Evolutionary conservation across 2,888 invertebrate species (phyloP).

Genomic region (Apoda limacodes): DNA sequence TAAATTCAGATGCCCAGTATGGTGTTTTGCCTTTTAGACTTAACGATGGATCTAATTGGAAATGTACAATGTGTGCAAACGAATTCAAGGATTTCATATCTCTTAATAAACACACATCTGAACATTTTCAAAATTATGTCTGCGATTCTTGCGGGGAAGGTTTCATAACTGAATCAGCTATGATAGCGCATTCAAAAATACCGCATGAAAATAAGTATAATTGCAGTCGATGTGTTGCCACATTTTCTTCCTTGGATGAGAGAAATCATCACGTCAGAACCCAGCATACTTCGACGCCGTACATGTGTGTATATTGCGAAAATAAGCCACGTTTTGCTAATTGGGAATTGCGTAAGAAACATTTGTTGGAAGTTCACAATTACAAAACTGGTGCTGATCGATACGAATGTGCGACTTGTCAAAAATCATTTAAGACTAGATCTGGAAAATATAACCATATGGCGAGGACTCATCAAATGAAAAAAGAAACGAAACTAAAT

Average conservation of each 20-base stretch:
- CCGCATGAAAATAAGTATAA: constrained; percentile 58
- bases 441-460: constrained; percentile 61
- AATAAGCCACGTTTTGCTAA: constrained; percentile 57
- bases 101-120: constrained; percentile 52
- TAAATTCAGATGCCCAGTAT: constrained; percentile 46
- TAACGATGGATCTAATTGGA: constrained; percentile 52
- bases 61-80: constrained; percentile 55
- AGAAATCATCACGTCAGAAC: constrained; percentile 53
- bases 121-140: constrained; percentile 59
- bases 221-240: constrained; percentile 54
- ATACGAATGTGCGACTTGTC: constrained; percentile 53
- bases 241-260: constrained; percentile 49
- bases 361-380: constrained; percentile 55
- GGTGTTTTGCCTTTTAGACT: constrained; percentile 53
- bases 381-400: constrained; percentile 51
- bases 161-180: constrained; percentile 56
- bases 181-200: constrained; percentile 55
- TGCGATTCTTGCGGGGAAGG: constrained; percentile 62
- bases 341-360: constrained; percentile 54
- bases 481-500: constrained; percentile 52
- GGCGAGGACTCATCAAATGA: constrained; percentile 51
- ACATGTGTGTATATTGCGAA: constrained; percentile 54
- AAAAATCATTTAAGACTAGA: constrained; percentile 53
- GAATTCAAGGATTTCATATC: constrained; percentile 55
- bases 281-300: constrained; percentile 52